Evolutionary conservation across 2,888 invertebrate genomes (phyloP), one percentile per base, ranked within the genome.

Genomic region (Drosophila barbarae): DNA sequence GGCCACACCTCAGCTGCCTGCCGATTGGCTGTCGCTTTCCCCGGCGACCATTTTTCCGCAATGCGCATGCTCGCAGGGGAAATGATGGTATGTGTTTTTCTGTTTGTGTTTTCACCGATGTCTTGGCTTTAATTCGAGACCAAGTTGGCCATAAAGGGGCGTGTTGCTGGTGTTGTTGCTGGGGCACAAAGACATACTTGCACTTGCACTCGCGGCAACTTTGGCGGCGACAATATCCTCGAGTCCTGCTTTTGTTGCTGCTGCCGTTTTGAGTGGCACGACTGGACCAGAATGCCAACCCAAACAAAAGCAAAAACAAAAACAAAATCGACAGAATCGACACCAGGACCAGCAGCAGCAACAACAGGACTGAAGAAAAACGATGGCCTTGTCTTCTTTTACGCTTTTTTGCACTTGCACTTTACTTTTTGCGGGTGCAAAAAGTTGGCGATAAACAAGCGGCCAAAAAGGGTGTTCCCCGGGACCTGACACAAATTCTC

Each of bases 1-100:
- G 74, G 85, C 76, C 86, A 87, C 88, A 79, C 87, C 89, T 81
- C 84, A 73, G 67, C 68, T 26, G 42, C 12, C 9, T 53, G 59
- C 34, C 67, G 77, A 89, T 88, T 89, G 88, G 88, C 56, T 57
- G 76, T 28, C 34, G 32, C 59, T 73, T 86, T 84, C 86, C 85
- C 83, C 81, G 81, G 78, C 77, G 77, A 78, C 84, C 85, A 86
- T 86, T 86, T 83, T 84, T 53, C 8, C 49, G 49, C 63, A 57
- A 6, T 68, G 86, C 84, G 86, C 85, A 80, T 84, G 85, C 52
- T 32, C 54, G 68, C 57, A 69, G 82, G 79, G 80, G 75, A 85
- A 74, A 58, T 72, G 18, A 30, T 18, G 7, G 23, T 23, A 23
- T 34, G 28, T 30, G 9, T 53, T 23, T 41, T 42, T 34, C 36